Evolutionary conservation across 2,113 vertebrate genomes (phyloP).

Genomic region (Limanda limanda): DNA sequence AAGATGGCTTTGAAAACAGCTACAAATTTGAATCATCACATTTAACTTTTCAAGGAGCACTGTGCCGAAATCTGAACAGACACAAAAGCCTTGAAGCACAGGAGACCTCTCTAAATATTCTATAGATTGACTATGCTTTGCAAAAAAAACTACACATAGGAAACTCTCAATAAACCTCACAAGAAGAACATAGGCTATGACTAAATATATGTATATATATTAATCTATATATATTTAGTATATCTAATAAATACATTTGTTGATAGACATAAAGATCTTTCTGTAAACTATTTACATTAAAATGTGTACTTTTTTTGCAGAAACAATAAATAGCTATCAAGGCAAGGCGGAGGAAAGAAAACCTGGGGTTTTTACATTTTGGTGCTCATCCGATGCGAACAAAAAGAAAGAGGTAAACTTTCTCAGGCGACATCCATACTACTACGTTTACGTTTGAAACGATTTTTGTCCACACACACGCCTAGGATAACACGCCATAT

Average conservation of each 20-base stretch:
- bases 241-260: slow-evolving; percentile 86
- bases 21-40: slow-evolving; percentile 48
- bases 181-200: slow-evolving; percentile 75
- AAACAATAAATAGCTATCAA: slow-evolving; percentile 78
- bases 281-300: slow-evolving; percentile 84
- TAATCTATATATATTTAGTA: slow-evolving; percentile 78
- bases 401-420: not conserved
- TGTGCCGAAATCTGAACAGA: slow-evolving; percentile 62
- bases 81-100: slow-evolving; percentile 73
- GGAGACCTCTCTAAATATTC: slow-evolving; percentile 75
- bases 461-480: too few relatives aligned
- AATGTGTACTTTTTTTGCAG: slow-evolving; percentile 67
- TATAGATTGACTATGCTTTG: slow-evolving; percentile 74
- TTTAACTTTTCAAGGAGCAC: slow-evolving; percentile 54
- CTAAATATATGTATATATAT: slow-evolving; percentile 71
- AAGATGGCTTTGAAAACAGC: slow-evolving; percentile 48
- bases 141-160: slow-evolving; percentile 76
- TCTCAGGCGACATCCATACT: not conserved
- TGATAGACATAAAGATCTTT: slow-evolving; percentile 80
- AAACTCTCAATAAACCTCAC: slow-evolving; percentile 75
- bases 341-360: slow-evolving; percentile 66
- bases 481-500: not conserved
- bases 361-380: slow-evolving; percentile 41
- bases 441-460: not conserved
- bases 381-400: slow-evolving; percentile 38